Percentiles rank a stretch among this genome's conserved stretches.
These are phyloP conservation scores for Standfussiana lucernea DNA, from an alignment of 2,888 invertebrate species.

Conservation along the genomic window DNA sequence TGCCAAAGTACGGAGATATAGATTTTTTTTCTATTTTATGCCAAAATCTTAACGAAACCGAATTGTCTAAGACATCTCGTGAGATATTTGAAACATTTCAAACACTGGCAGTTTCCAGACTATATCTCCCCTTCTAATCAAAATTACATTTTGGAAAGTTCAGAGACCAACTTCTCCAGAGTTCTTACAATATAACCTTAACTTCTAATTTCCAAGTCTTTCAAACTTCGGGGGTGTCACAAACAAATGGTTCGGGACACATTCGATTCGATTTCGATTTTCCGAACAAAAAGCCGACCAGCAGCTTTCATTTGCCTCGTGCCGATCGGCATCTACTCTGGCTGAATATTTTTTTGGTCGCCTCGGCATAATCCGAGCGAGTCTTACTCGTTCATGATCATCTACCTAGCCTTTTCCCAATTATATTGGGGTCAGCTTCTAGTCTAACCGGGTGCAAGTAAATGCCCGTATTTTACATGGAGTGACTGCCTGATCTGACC, in stretches of 20 bases:
- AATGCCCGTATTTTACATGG: neutral
- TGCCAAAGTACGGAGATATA: neutral
- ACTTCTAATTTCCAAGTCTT: slow-evolving; percentile 11
- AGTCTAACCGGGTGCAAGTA: neutral
- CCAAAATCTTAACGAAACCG: neutral
- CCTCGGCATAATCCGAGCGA: neutral
- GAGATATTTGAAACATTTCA: neutral
- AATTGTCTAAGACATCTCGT: neutral
- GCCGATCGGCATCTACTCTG: neutral
- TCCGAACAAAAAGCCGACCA: neutral
- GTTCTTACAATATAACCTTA: slow-evolving; percentile 10
- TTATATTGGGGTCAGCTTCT: neutral
- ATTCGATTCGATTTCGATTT: neutral
- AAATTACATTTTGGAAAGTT: neutral
- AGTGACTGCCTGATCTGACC: neutral
- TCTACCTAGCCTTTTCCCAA: neutral
- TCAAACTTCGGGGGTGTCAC: neutral
- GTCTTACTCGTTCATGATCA: neutral
- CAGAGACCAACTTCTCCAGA: neutral
- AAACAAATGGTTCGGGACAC: neutral
- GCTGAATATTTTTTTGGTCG: neutral
- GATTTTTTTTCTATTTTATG: neutral
- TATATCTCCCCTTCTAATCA: neutral
- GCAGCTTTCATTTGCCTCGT: neutral
- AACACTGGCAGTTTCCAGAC: neutral